Percentiles rank a stretch among this genome's conserved stretches.
These are phyloP conservation scores for Synodontis membranacea DNA, from an alignment of 2,113 vertebrate genomes.

Conservation along the genomic window DNA sequence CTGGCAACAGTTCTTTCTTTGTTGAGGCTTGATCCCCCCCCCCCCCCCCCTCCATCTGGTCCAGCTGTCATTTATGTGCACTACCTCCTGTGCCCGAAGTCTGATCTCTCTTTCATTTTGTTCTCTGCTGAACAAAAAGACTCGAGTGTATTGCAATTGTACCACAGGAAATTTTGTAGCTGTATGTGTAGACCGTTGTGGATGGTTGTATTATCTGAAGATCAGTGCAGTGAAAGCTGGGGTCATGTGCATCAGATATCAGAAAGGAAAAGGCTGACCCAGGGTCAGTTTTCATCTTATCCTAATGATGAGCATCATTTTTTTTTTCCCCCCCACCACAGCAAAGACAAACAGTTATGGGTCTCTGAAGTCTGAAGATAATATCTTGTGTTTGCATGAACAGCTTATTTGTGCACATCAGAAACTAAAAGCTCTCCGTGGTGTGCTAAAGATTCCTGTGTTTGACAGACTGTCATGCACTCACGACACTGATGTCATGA, in stretches of 20 bases:
- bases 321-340: neutral
- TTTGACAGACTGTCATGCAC: constrained; percentile 1
- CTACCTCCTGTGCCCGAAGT: neutral
- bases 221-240: neutral
- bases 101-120: constrained; percentile 17
- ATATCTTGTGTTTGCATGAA: neutral
- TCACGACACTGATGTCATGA: neutral
- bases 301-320: neutral
- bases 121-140: constrained; percentile 3
- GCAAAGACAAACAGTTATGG: neutral
- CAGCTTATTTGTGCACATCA: neutral
- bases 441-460: constrained; percentile 8
- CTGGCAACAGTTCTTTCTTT: constrained; percentile 7
- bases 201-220: constrained; percentile 3
- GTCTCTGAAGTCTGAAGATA: neutral
- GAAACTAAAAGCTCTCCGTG: constrained; percentile 2
- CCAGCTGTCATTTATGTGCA: constrained; percentile 5
- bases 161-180: neutral
- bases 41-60: neutral
- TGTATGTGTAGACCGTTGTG: neutral
- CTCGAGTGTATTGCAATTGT: neutral
- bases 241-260: constrained; percentile 22
- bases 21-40: constrained; percentile 6
- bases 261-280: neutral
- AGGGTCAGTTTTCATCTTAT: constrained; percentile 18